Evolutionary conservation across 2,113 vertebrate genomes (phyloP), one percentile per base, ranked within the genome.

Genomic region (Pomatostomus ruficeps): DNA sequence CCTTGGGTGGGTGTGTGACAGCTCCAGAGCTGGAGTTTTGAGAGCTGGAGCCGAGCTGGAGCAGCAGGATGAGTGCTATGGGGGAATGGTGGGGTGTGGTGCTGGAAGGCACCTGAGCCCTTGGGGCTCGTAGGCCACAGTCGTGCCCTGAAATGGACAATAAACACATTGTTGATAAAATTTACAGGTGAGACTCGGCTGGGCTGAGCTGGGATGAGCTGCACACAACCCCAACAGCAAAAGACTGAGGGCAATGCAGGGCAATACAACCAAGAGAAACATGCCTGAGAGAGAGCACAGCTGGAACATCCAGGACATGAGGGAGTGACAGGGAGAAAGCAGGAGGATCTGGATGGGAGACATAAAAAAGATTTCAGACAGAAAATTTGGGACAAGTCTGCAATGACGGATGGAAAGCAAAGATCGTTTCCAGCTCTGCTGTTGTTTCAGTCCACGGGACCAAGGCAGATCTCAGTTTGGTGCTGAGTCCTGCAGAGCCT

Each of bases 51-150:
- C n/a, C 0, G 0, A 18, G 35, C 61, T 7, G 61, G 70, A 40
- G 25, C 65, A 31, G 28, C 0, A 0, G 66, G 57, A 82, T 2
- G 6, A 52, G 45, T 0, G 2, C 36, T 42, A 1, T 1, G 6
- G 29, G 21, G 49, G 40, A 35, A 42, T 0, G 2, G 31, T 10
- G 19, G 48, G 14, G 10, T 3, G 35, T 2, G 1, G 22, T 0
- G 0, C 55, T 3, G 4, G 9, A 25, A 25, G 40, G 48, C 11
- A 7, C 13, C 54, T 6, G 28, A 24, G 24, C 33, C 23, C 19
- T 2, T 8, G 84, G 63, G 63, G 38, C 5, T 24, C 36, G 1
- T 5, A n/a, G n/a, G 51, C 24, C 35, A 16, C 3, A 0, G 22
- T 28, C 12, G 16, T 19, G 5, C 36, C 21, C 55, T 14, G 65